These are phyloP conservation scores for Dryobates pubescens DNA, from an alignment of 2,797 vertebrate species.

Conservation along the genomic window DNA sequence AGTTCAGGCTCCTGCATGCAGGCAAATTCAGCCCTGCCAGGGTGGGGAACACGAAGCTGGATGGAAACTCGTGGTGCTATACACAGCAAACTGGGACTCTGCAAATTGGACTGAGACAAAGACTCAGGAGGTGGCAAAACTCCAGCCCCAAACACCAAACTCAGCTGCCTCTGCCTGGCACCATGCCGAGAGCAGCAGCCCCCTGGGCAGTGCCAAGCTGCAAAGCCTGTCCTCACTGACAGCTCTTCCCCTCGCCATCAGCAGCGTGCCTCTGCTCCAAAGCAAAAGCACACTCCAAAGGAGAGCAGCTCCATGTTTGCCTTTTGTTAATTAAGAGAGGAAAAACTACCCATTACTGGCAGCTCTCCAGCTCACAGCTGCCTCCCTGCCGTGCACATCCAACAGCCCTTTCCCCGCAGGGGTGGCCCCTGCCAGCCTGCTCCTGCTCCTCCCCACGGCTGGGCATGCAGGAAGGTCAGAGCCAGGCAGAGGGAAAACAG, in stretches of 20 bases:
- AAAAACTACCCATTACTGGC: constrained; percentile 34
- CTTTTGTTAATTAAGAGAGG: constrained; percentile 58
- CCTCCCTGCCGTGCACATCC: constrained; percentile 26
- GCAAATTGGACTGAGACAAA: background rate
- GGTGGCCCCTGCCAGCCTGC: background rate
- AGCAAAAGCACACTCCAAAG: constrained; percentile 5
- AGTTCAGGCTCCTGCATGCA: background rate
- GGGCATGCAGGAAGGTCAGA: constrained; percentile 45
- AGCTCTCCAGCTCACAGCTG: background rate
- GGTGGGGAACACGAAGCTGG: rapidly evolving
- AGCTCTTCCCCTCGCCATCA: background rate
- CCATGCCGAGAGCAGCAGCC: background rate
- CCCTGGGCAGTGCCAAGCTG: background rate
- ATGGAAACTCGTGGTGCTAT: background rate
- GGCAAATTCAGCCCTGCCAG: background rate
- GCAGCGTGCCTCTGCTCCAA: background rate
- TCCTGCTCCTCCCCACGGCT: background rate
- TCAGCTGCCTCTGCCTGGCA: background rate
- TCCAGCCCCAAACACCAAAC: background rate
- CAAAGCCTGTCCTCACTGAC: background rate
- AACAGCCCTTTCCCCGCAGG: constrained; percentile 1
- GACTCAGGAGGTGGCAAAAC: background rate
- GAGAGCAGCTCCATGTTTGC: constrained; percentile 29
- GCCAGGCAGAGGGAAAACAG: background rate
- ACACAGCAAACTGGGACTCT: background rate